Percentiles rank a stretch among this genome's conserved stretches.
Conservation (phyloP, 2,888 invertebrate species). For the Coenonympha glycerion region DNA sequence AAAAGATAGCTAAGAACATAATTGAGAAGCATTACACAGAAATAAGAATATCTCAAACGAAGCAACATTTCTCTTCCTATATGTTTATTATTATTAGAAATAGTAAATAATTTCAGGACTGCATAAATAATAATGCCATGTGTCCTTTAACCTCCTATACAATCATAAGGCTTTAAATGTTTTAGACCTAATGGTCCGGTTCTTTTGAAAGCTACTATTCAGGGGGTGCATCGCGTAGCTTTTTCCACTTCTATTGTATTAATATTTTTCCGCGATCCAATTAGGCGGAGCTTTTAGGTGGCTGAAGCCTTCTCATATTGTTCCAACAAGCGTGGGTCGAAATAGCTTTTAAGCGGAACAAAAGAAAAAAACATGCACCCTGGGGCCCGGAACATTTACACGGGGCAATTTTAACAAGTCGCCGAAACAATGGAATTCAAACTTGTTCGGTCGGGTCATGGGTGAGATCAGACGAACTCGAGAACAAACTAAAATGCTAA, state of each 20-base stretch:
- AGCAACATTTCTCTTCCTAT: no score
- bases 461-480: constrained; percentile 14
- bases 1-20: no score
- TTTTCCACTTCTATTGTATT: constrained; percentile 6
- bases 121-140: no score
- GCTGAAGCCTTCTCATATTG: constrained; percentile 20
- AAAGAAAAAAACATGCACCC: constrained; percentile 46
- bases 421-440: constrained; percentile 43
- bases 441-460: constrained; percentile 16
- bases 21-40: no score
- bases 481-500: constrained; percentile 4
- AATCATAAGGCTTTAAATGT: not conserved
- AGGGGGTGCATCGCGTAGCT: not conserved
- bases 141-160: not conserved
- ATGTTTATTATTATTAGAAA: no score
- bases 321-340: constrained; percentile 32
- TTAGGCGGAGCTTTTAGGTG: constrained; percentile 23
- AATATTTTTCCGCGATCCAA: constrained; percentile 18
- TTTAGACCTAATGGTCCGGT: not conserved
- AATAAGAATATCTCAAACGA: no score
- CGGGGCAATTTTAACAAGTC: constrained; percentile 40
- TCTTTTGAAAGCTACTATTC: not conserved
- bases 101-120: no score
- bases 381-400: constrained; percentile 36
- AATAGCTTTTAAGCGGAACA: constrained; percentile 40